Evolutionary conservation across 2,888 invertebrate species (phyloP), one percentile per base, ranked within the genome.

Genomic region (Agrochola macilenta): DNA sequence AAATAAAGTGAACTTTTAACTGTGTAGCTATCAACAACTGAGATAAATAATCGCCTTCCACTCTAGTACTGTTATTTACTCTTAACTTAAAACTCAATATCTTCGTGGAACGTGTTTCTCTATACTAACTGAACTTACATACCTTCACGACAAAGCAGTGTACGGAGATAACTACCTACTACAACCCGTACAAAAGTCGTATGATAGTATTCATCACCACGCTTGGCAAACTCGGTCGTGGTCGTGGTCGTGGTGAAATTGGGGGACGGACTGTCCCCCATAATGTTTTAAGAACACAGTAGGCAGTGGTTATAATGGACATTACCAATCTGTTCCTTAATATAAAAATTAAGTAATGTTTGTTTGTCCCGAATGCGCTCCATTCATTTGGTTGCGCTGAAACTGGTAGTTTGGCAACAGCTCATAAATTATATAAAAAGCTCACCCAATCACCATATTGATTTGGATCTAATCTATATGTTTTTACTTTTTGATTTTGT

Each of bases 371-470:
- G 39, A 8, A 26, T n/a, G 17, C n/a, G n/a, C n/a, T 26, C 5
- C 43, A 43, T 20, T 11, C 20, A 26, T 30, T 8, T 46, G 46
- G 46, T 46, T 66, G 20, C 46, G 26, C 12, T 26, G 46, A 26
- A 46, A 46, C 26, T 26, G 46, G 26, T 66, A 46, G 20, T 26
- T 26, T 65, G 20, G n/a, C 26, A 43, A 26, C n/a, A 46, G 43
- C 26, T 65, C 17, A 11, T n/a, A 64, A 26, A 46, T 46, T 26
- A 65, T 26, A 17, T 20, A 23, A n/a, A 30, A 70, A 11, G 76
- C 92, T 89, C 76, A 93, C 93, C 88, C 91, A 74, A 93, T 76
- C 75, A 92, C 90, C 92, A 91, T 92, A 58, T 63, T 90, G 81
- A 60, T 81, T 74, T 8, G 84, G 82, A 57, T 79, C 39, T 46